These are phyloP conservation scores for Cololabis saira DNA, from an alignment of 2,113 vertebrate genomes.

Conservation along the genomic window DNA sequence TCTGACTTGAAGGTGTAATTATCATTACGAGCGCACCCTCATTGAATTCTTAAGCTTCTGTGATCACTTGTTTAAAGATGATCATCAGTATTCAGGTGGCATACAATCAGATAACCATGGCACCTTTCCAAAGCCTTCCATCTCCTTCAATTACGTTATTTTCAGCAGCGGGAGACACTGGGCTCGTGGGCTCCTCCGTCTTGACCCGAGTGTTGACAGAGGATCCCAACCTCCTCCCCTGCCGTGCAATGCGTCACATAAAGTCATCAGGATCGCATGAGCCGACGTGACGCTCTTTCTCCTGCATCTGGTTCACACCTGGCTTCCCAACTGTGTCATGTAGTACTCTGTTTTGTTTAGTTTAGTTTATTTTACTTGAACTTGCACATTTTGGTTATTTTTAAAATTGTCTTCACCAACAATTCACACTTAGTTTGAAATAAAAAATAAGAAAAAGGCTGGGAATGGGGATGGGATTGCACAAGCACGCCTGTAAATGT, in stretches of 20 bases:
- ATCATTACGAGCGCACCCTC: background rate
- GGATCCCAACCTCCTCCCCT: slow-evolving; percentile 22
- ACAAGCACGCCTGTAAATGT: slow-evolving; percentile 21
- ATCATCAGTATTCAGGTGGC: slow-evolving; percentile 41
- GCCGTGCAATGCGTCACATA: slow-evolving; percentile 39
- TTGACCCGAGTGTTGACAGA: slow-evolving; percentile 49
- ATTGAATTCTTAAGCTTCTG: slow-evolving; percentile 31
- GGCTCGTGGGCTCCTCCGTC: slow-evolving; percentile 14
- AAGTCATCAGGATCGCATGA: slow-evolving; percentile 15
- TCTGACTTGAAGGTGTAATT: slow-evolving; percentile 18
- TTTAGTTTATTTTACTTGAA: background rate
- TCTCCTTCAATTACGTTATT: slow-evolving; percentile 42
- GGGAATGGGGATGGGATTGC: no score
- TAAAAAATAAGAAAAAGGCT: background rate
- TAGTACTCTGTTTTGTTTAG: slow-evolving; percentile 3
- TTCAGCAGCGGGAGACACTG: slow-evolving; percentile 23
- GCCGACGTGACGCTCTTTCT: slow-evolving; percentile 21
- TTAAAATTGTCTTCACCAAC: slow-evolving; percentile 42
- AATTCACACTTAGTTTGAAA: slow-evolving; percentile 16
- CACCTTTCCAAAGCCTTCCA: slow-evolving; percentile 28
- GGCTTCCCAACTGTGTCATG: slow-evolving; percentile 52
- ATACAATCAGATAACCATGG: slow-evolving; percentile 33
- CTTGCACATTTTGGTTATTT: slow-evolving; percentile 40
- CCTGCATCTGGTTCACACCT: slow-evolving; percentile 62
- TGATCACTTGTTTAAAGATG: slow-evolving; percentile 18